phyloP scores from a whole-genome alignment of 2,113 vertebrate species.

The Sterrhoptilus dennistouni region DNA sequence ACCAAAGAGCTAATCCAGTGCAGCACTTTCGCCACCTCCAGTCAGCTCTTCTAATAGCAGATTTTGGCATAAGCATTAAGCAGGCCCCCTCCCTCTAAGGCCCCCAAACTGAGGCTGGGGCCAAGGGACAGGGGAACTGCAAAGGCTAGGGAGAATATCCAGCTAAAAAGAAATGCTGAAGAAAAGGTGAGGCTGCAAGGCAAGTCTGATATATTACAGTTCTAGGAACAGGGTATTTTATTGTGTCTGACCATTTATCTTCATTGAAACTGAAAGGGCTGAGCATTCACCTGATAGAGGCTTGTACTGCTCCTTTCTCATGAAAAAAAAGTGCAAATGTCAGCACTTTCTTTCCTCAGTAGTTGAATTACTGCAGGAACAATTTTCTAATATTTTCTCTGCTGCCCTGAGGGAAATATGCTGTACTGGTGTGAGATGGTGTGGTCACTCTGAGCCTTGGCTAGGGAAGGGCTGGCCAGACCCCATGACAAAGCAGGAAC shows the following conservation, averaged over 20 bases:
- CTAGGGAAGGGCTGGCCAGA: background rate
- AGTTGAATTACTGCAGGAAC: background rate
- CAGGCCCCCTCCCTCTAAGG: background rate
- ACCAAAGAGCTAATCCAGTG: background rate
- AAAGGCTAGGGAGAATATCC: background rate
- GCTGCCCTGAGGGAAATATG: background rate
- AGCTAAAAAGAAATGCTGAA: background rate
- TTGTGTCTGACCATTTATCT: background rate
- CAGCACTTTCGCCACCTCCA: background rate
- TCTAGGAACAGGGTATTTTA: background rate
- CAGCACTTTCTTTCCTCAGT: background rate
- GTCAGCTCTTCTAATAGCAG: background rate
- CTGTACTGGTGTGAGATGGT: background rate
- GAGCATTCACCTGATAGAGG: background rate
- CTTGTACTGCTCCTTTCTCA: background rate
- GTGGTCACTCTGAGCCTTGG: background rate
- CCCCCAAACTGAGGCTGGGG: background rate
- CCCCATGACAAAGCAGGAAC: background rate
- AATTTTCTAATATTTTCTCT: background rate
- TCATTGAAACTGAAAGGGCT: background rate
- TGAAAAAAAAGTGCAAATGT: background rate
- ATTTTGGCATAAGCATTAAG: background rate
- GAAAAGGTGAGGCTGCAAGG: background rate
- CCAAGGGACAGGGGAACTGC: accelerated
- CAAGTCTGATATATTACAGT: background rate